Evolutionary conservation across 2,888 invertebrate genomes (phyloP), one percentile per base, ranked within the genome.

Genomic region (Odontocolon sp.): DNA sequence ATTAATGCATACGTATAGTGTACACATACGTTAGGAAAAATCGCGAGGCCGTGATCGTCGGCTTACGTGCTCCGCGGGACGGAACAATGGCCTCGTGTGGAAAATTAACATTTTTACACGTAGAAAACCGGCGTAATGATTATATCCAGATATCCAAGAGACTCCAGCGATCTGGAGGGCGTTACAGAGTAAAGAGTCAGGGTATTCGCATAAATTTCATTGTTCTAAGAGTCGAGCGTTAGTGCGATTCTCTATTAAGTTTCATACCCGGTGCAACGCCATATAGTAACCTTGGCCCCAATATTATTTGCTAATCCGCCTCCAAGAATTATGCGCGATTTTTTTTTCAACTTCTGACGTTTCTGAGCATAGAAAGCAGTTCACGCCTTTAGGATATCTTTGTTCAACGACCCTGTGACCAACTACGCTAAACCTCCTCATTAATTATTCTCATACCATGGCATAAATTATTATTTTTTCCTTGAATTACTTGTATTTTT

Each of bases 231-330:
- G 75, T 14, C 21, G 33, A 45, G 47, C 21, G 38, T 38, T 8
- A 50, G 23, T 42, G 56, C 38, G 45, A 45, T 45, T 61, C 36
- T 50, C 40, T 59, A 47, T 47, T 47, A 18, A 59, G 69, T 56
- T 67, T 8, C 59, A 59, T 45, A 38, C 40, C 61, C n/a, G 26
- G 21, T 14, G 57, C 54, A 79, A 40, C 64, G 70, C 77, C 61
- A 72, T 64, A 74, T 80, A 85, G 84, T 87, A 88, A 88, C 88
- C 88, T 88, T 88, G 88, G 86, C 88, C 86, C 81, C 85, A 82
- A 85, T 88, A 86, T 87, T 83, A 83, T 86, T 87, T 82, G 83
- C 84, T 80, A 84, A 88, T 85, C 83, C 81, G 47, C 77, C 77
- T 81, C n/a, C 33, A 23, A 28, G 57, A 59, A 9, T 71, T 54